phyloP scores from a whole-genome alignment of 2,888 invertebrate genomes.

The Corbicula japonica region DNA sequence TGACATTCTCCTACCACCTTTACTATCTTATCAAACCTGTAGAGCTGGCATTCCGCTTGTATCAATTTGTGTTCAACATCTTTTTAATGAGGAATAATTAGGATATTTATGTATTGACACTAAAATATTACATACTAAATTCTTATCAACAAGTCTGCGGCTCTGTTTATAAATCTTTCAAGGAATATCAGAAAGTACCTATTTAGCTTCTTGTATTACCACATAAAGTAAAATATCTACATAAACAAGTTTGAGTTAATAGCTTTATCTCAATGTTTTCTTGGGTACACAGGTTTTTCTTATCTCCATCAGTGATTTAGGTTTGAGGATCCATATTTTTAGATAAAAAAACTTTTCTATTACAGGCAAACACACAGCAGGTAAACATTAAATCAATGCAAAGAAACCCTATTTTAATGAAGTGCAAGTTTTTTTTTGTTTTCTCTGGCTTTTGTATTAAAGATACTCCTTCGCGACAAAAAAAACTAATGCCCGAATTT shows the following conservation, averaged over 20 bases:
- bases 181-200: conserved; percentile 52
- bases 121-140: conserved; percentile 38
- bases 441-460: too few relatives aligned
- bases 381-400: too few relatives aligned
- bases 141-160: conserved; percentile 44
- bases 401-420: too few relatives aligned
- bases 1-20: not conserved
- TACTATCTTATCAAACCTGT: conserved; percentile 49
- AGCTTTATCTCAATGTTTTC: conserved; percentile 43
- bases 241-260: conserved; percentile 59
- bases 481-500: too few relatives aligned
- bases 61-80: conserved; percentile 63
- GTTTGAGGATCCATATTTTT: conserved; percentile 14
- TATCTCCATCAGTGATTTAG: conserved; percentile 45
- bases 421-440: too few relatives aligned
- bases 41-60: conserved; percentile 50
- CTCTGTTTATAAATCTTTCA: conserved; percentile 59
- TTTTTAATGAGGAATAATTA: conserved; percentile 66
- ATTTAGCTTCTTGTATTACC: conserved; percentile 53
- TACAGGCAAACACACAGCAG: too few relatives aligned
- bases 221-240: conserved; percentile 56
- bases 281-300: conserved; percentile 32
- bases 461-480: too few relatives aligned
- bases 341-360: too few relatives aligned
- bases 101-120: conserved; percentile 65